Conservation (phyloP, 2,888 invertebrate genomes). For the Homarus gammarus region DNA sequence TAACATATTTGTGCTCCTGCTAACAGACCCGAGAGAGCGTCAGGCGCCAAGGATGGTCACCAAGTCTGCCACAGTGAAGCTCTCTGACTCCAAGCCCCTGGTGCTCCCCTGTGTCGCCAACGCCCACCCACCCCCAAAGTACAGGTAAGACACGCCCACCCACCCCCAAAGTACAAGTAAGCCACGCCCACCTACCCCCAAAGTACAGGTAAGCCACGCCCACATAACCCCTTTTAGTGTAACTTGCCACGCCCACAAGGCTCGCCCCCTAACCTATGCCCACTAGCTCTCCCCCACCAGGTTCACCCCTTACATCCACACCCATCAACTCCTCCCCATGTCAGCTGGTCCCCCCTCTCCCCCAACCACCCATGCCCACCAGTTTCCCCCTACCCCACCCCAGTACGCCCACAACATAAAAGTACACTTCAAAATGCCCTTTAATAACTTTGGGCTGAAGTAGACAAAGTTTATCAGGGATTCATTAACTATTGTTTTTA, state of each 20-base stretch:
- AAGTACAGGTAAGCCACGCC: conserved; percentile 35
- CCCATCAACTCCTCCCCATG: no score
- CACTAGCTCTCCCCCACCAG: no score
- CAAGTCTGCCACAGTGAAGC: conserved; percentile 28
- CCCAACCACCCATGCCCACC: neutral
- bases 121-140: conserved; percentile 67
- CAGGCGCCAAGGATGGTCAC: conserved; percentile 48
- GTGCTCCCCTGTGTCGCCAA: conserved; percentile 72
- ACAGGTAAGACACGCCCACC: conserved; percentile 70
- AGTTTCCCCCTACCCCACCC: neutral
- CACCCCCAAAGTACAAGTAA: conserved; percentile 40
- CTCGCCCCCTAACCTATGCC: no score
- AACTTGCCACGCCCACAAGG: no score
- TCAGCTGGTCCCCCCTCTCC: neutral
- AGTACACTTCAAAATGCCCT: no score
- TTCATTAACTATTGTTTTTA: no score
- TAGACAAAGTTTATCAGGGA: no score
- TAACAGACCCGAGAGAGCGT: conserved; percentile 50
- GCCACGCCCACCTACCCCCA: conserved; percentile 53
- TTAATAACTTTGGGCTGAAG: no score
- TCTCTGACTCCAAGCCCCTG: conserved; percentile 46
- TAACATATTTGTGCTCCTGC: no score
- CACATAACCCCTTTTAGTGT: conserved; percentile 55
- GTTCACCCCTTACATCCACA: no score
- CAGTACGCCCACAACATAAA: no score